Conservation (phyloP, 2,797 vertebrate species). For the Myiothlypis chrysogaster region DNA sequence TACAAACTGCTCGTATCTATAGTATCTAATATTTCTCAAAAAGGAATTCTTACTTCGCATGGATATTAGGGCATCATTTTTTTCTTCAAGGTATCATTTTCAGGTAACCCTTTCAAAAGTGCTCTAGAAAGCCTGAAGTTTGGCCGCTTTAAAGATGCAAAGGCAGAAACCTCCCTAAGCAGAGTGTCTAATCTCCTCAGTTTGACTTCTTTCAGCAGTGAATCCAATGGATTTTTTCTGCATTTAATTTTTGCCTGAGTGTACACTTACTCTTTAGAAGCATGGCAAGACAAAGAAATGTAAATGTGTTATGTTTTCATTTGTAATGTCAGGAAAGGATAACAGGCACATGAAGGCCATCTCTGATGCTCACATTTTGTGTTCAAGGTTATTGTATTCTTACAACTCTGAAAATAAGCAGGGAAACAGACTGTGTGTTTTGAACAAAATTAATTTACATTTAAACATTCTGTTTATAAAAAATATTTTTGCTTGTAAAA, state of each 20-base stretch:
- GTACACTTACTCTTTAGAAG: not conserved
- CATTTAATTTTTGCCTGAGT: not conserved
- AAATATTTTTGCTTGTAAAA: not conserved
- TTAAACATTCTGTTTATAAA: not conserved
- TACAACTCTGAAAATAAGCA: not conserved
- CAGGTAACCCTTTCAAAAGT: not conserved
- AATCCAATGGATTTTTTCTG: not conserved
- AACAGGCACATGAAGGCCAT: not conserved
- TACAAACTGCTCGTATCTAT: fast-evolving
- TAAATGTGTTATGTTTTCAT: not conserved
- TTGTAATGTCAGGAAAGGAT: not conserved
- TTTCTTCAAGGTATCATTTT: not conserved
- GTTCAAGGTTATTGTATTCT: not conserved
- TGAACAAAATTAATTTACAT: not conserved
- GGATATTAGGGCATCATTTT: fast-evolving
- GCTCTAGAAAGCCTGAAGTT: not conserved
- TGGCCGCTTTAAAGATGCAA: not conserved
- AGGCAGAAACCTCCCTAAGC: not conserved
- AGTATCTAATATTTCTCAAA: not conserved
- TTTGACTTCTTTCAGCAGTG: not conserved
- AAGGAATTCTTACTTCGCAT: not conserved
- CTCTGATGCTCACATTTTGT: not conserved
- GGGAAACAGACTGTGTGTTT: not conserved
- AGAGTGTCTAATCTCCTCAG: not conserved
- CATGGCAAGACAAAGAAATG: not conserved